Evolutionary conservation across 2,888 invertebrate species (phyloP), one percentile per base, ranked within the genome.

Genomic region (Carterocephalus palaemon): DNA sequence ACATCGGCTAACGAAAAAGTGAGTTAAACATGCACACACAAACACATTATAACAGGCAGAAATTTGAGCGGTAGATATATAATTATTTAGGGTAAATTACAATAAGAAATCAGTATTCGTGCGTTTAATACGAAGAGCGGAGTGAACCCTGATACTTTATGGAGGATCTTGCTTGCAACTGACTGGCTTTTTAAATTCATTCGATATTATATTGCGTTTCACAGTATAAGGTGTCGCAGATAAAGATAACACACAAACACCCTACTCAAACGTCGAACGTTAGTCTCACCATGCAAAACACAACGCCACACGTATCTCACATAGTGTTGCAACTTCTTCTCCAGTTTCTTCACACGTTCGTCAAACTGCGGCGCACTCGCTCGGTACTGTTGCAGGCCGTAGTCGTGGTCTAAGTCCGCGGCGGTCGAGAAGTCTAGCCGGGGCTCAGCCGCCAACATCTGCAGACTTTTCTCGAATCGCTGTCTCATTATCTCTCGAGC

Each of bases 381-480:
- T 38, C 95, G 90, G 79, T 95, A 96, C 65, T 95, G 89, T 79
- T 93, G 94, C 64, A 95, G 89, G 15, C 94, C 93, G 47, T 79
- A 76, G 81, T 95, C 94, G 80, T 95, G 93, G 79, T 95, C 93
- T 66, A 94, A 90, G 48, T 93, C 92, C 2, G 88, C 87, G 16
- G 91, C 90, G 34, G 90, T 89, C 38, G 88, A 84, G 23, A 77
- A 67, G 32, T 86, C 85, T 54, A 89, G 79, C 49, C 91, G 89
- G 33, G 91, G 92, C 71, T 94, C 95, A 2, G 92, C 90, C 62
- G 94, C 93, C 60, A 95, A 79, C 92, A 95, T 93, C 75, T 93
- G 93, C 80, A 95, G 89, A 71, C 95, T 95, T 79, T 94, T 95
- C 75, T 95, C 95, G 66, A 94, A 94, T 58, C 94, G 91, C 31